Conservation (phyloP, 2,888 invertebrate genomes). For the Sycophila texana region DNA sequence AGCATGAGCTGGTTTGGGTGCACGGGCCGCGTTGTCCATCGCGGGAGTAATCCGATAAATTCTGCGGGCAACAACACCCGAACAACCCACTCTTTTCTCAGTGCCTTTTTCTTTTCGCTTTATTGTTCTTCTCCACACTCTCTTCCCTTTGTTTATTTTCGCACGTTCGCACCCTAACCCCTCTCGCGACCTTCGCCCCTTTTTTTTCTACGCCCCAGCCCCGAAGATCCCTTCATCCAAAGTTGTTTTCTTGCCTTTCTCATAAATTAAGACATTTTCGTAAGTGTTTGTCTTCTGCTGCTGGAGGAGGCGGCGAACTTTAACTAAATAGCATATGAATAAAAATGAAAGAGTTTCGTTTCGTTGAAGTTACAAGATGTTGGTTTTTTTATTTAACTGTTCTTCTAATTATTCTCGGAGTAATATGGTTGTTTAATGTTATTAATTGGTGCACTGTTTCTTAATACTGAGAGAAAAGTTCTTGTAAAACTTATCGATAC, state of each 20-base stretch:
- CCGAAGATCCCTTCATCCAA: neutral
- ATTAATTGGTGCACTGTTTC: too few species aligned
- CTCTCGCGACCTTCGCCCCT: neutral
- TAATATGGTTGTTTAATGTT: too few species aligned
- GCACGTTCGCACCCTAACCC: neutral
- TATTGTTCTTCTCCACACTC: conserved; percentile 1
- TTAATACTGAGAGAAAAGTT: too few species aligned
- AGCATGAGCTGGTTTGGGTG: conserved; percentile 7
- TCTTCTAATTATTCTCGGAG: too few species aligned
- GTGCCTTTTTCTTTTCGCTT: conserved; percentile 34
- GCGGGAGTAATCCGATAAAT: conserved; percentile 46
- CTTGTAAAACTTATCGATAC: too few species aligned
- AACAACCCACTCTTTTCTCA: conserved; percentile 28
- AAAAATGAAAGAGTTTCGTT: neutral
- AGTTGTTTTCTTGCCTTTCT: neutral
- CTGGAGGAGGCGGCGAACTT: neutral
- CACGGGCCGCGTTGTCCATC: neutral
- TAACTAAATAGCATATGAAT: neutral
- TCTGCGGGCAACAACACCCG: conserved; percentile 35
- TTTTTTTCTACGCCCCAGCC: conserved; percentile 13
- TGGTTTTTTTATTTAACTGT: neutral
- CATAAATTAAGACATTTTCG: conserved; percentile 7
- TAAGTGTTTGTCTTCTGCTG: neutral
- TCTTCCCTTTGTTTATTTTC: conserved; percentile 21
- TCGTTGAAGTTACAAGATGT: neutral